These are phyloP conservation scores for Nysson spinosus DNA, from an alignment of 2,888 invertebrate genomes.

Conservation along the genomic window DNA sequence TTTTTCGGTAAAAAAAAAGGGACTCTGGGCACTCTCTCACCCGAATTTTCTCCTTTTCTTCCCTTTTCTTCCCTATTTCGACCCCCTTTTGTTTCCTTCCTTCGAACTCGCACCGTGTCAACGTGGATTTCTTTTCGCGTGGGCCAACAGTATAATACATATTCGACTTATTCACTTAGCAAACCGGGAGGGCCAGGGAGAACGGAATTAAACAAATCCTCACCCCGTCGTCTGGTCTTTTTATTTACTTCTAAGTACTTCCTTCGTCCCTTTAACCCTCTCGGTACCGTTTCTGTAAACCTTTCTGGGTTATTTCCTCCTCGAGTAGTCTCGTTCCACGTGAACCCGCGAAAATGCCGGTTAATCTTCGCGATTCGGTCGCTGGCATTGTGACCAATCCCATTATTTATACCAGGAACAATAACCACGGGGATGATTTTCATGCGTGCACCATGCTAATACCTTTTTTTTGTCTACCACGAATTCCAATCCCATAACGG, in stretches of 20 bases:
- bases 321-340: conserved; percentile 44
- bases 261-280: conserved; percentile 33
- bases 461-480: neutral
- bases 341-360: conserved; percentile 59
- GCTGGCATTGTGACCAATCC: conserved; percentile 60
- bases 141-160: conserved; percentile 56
- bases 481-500: too few relatives aligned
- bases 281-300: conserved; percentile 8
- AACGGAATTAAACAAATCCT: conserved; percentile 62
- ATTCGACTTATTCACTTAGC: conserved; percentile 44
- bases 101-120: conserved; percentile 37
- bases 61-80: conserved; percentile 40
- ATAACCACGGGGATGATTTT: conserved; percentile 65
- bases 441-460: conserved; percentile 53
- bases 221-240: conserved; percentile 11
- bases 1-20: conserved; percentile 31
- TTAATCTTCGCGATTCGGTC: conserved; percentile 66
- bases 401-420: conserved; percentile 57
- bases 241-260: conserved; percentile 13
- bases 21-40: conserved; percentile 55
- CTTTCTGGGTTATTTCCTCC: conserved; percentile 39
- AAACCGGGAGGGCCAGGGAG: conserved; percentile 54
- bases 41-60: conserved; percentile 41
- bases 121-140: conserved; percentile 33
- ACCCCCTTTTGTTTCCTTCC: conserved; percentile 26